These are phyloP conservation scores for Xenotilapia longispinis DNA, from an alignment of 2,113 vertebrate species.

Conservation along the genomic window DNA sequence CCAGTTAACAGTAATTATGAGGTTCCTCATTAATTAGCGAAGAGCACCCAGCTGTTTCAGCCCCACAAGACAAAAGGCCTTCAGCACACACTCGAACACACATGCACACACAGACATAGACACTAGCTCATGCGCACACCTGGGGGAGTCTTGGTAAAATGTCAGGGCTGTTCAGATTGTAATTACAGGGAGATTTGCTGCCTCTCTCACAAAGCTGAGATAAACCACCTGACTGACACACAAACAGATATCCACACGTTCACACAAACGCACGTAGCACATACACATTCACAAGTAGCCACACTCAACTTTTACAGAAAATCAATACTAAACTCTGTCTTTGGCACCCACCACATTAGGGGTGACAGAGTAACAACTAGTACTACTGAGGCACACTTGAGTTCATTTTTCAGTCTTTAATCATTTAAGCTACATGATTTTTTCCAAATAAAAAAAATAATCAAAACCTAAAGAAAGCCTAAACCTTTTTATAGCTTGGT, in stretches of 20 bases:
- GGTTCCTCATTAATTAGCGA: conserved; percentile 65
- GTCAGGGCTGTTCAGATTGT: conserved; percentile 58
- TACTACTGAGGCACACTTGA: not conserved
- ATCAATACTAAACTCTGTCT: conserved; percentile 7
- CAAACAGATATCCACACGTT: not conserved
- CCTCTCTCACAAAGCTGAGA: conserved; percentile 44
- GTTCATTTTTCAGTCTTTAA: not conserved
- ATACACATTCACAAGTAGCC: not conserved
- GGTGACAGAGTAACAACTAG: conserved; percentile 2
- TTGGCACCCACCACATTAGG: not conserved
- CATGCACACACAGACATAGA: not conserved
- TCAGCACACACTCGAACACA: conserved; percentile 13
- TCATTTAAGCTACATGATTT: not conserved
- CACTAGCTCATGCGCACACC: conserved; percentile 15
- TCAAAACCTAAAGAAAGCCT: not conserved
- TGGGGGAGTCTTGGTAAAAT: conserved; percentile 55
- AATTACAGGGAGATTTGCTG: conserved; percentile 63
- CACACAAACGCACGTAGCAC: not conserved
- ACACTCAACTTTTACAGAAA: conserved; percentile 22
- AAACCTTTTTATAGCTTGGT: not conserved
- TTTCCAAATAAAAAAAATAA: not conserved
- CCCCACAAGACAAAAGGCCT: conserved; percentile 61
- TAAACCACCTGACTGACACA: conserved; percentile 49
- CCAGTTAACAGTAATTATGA: conserved; percentile 67
- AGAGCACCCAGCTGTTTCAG: conserved; percentile 69